Percentiles rank a stretch among this genome's conserved stretches.
Evolutionary conservation across 2,888 invertebrate species (phyloP).

Genomic region (Teleiodes luculella): DNA sequence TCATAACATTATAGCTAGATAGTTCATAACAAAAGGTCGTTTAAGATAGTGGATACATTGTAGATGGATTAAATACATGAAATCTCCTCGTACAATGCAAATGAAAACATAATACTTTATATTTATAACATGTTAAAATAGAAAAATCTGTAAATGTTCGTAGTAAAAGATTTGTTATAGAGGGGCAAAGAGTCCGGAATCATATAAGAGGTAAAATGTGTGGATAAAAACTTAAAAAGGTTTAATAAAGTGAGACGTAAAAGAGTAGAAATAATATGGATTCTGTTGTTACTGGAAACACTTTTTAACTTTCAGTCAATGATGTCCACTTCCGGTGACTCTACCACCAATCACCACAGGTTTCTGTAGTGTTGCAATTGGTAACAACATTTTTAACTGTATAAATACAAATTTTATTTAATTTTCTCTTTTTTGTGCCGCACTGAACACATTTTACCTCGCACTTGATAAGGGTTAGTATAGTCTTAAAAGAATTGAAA

Average conservation of each 20-base stretch:
- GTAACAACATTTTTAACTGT: no score
- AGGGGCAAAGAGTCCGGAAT: constrained; percentile 14
- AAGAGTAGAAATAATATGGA: no score
- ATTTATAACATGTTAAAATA: constrained; percentile 11
- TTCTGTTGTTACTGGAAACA: no score
- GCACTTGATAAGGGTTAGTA: constrained; percentile 45
- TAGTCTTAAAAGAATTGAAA: constrained; percentile 45
- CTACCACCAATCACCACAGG: no score
- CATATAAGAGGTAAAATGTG: background rate
- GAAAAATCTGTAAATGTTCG: constrained; percentile 20
- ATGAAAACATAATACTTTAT: constrained; percentile 32
- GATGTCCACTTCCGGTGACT: no score
- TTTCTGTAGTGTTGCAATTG: no score
- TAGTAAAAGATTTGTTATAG: constrained; percentile 24
- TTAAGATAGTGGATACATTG: constrained; percentile 48
- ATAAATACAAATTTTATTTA: no score
- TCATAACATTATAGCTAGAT: constrained; percentile 74
- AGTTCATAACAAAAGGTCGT: constrained; percentile 59
- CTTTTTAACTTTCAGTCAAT: no score
- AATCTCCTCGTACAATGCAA: constrained; percentile 29
- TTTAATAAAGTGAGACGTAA: no score
- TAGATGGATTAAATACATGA: constrained; percentile 21
- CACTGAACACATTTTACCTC: constrained; percentile 36
- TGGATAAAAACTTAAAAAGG: background rate
- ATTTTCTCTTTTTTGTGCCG: background rate